Conservation (phyloP, 2,113 vertebrate species). For the Phyllostomus hastatus region DNA sequence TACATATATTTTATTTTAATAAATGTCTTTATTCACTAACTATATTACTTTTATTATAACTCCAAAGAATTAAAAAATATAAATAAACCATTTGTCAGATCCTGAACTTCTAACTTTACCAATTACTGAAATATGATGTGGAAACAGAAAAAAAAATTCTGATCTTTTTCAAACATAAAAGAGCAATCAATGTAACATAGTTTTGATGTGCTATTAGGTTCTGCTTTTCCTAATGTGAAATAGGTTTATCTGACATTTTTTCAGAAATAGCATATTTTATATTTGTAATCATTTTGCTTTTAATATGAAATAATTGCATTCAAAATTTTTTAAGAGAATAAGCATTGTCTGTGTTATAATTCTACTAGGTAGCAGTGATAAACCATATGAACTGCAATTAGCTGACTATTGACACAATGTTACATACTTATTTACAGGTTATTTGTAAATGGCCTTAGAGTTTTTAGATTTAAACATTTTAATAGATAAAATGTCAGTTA, state of each 20-base stretch:
- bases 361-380: background rate
- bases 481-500: constrained; percentile 11
- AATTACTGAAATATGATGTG: background rate
- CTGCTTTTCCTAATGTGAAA: background rate
- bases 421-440: constrained; percentile 52
- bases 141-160: background rate
- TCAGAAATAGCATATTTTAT: background rate
- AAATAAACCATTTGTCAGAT: background rate
- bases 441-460: constrained; percentile 28
- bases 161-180: background rate
- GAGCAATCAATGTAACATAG: background rate
- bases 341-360: background rate
- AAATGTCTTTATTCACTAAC: background rate
- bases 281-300: background rate
- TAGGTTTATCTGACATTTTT: background rate
- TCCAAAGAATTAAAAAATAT: background rate
- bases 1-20: background rate
- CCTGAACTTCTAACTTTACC: background rate
- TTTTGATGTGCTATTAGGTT: background rate
- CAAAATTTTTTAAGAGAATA: background rate
- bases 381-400: background rate
- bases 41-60: background rate
- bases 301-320: background rate
- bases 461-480: constrained; percentile 35
- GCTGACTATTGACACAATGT: background rate